Evolutionary conservation across 2,113 vertebrate species (phyloP), one percentile per base, ranked within the genome.

Genomic region (Nycticryphes semicollaris): DNA sequence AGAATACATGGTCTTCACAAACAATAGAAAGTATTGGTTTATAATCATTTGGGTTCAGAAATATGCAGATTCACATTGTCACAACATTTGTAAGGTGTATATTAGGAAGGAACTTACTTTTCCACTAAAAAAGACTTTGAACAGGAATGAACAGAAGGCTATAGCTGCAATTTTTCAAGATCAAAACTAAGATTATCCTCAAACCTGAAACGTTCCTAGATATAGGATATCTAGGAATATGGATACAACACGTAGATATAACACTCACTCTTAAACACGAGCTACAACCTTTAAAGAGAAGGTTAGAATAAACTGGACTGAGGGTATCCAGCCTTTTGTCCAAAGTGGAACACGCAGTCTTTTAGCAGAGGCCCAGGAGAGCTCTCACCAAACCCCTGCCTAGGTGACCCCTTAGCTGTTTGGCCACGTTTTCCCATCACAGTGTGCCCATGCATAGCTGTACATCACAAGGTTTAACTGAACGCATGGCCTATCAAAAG

Each of bases 361-460:
- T 69, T 7, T 19, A 59, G 45, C 4, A 78, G 19, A 67, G 7
- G 13, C 16, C 59, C 21, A 45, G 19, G 48, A 57, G 5, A 6
- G 18, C 7, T 45, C 14, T 45, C 11, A 37, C 37, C 45, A 69
- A 60, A 19, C 9, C 31, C 18, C 22, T 41, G 27, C n/a, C 22
- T 82, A 18, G 2, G 8, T 41, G 9, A 7, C 9, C 24, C 27
- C 4, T 10, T 14, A 54, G 31, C 39, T 63, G 0, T 12, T 10
- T 31, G 23, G 30, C 22, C 45, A 69, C 18, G 8, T 30, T 51
- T 76, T 69, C 43, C 45, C 31, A 54, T 37, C 33, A 23, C 2
- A 2, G 18, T 0, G 0, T 20, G 11, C 4, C 20, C 16, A 3
- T 28, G 19, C 35, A 72, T 7, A 56, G 48, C 50, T 3, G 20